Percentiles rank a stretch among this genome's conserved stretches.
Conservation (phyloP, 2,113 vertebrate species). For the Nothoprocta perdicaria region DNA sequence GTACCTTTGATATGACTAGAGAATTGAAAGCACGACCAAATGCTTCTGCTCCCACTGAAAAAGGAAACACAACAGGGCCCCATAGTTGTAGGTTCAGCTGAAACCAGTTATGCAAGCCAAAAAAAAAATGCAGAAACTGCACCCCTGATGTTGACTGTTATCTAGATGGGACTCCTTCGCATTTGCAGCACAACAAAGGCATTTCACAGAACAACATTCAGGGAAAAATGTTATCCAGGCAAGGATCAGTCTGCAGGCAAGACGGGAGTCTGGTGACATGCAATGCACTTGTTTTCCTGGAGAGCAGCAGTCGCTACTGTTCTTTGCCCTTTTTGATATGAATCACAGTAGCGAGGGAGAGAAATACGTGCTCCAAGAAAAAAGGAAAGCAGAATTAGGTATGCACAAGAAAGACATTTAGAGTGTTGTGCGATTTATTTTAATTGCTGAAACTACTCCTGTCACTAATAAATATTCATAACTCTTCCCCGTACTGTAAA, state of each 20-base stretch:
- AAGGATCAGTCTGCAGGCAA: conserved; percentile 40
- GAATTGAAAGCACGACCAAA: conserved; percentile 27
- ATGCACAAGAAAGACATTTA: conserved; percentile 25
- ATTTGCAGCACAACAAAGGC: conserved; percentile 64
- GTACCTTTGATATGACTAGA: conserved; percentile 7
- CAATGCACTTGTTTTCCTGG: conserved; percentile 48
- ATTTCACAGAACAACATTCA: conserved; percentile 62
- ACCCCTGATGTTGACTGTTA: not conserved
- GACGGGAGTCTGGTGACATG: not conserved
- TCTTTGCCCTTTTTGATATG: conserved; percentile 53
- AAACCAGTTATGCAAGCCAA: conserved; percentile 40
- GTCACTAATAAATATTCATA: conserved; percentile 40
- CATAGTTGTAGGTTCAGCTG: conserved; percentile 16
- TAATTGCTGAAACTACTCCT: conserved; percentile 15
- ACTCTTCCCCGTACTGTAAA: conserved; percentile 55
- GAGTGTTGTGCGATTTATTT: conserved; percentile 39
- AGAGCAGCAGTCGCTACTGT: conserved; percentile 66
- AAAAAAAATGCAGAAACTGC: conserved; percentile 37
- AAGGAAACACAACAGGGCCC: conserved; percentile 3
- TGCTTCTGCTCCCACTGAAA: conserved; percentile 47
- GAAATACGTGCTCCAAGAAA: not conserved
- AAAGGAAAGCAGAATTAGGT: conserved; percentile 17
- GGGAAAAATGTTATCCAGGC: conserved; percentile 47
- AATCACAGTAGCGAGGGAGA: conserved; percentile 65
- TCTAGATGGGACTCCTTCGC: conserved; percentile 34